Percentiles rank a stretch among this genome's conserved stretches.
Evolutionary conservation across 2,113 vertebrate species (phyloP).

Genomic region (Cranoglanis bouderius): DNA sequence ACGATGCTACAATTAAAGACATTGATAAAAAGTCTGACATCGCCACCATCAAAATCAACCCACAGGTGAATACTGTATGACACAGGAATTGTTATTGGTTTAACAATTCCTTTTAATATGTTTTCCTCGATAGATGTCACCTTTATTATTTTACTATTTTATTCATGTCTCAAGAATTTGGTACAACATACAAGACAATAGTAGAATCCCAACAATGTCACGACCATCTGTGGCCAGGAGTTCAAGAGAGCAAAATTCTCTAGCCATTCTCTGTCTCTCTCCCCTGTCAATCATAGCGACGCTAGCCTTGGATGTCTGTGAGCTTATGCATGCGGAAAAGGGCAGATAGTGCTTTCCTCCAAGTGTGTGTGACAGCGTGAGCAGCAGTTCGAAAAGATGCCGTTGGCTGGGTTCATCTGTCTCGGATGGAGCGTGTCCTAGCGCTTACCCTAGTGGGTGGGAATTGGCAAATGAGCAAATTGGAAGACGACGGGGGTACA

Average conservation of each 20-base stretch:
- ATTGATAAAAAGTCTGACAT: constrained; percentile 95
- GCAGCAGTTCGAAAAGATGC: not conserved
- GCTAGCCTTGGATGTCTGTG: not conserved
- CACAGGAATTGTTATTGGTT: not conserved
- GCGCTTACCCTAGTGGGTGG: not conserved
- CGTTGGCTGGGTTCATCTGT: not conserved
- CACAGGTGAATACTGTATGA: constrained; percentile 72
- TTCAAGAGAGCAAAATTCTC: not conserved
- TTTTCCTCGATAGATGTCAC: no score
- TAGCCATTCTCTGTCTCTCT: not conserved
- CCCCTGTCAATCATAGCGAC: not conserved
- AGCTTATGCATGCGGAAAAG: not conserved
- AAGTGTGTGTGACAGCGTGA: not conserved
- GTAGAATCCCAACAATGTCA: not conserved
- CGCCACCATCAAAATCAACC: constrained; percentile 88
- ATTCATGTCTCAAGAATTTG: not conserved
- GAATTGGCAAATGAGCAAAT: not conserved
- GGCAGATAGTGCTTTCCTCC: not conserved
- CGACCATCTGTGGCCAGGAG: not conserved
- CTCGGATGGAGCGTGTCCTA: not conserved
- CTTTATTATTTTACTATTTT: no score
- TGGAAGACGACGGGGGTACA: not conserved
- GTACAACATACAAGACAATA: not conserved
- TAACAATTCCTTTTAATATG: not conserved
- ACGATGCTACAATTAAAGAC: constrained; percentile 87